Evolutionary conservation across 1,140 invertebrate genomes (phyloP).

Genomic region (Neuroterus valhalla): DNA sequence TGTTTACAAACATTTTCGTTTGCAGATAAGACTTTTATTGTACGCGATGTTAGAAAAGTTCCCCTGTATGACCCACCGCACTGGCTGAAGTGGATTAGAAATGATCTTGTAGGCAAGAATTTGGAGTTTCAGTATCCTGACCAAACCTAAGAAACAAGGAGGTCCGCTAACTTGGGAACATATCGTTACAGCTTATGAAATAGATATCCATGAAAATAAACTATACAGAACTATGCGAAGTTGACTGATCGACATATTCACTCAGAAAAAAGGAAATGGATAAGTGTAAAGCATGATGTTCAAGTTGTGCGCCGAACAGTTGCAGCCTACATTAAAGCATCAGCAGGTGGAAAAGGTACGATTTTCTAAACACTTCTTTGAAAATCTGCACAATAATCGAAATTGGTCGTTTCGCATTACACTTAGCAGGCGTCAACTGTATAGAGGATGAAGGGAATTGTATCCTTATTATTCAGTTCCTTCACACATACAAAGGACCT

Average conservation of each 20-base stretch:
- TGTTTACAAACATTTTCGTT: not conserved
- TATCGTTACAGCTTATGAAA: slow-evolving; percentile 32
- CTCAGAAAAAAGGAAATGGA: slow-evolving; percentile 31
- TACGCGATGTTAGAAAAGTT: slow-evolving; percentile 24
- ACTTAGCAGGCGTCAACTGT: too few relatives aligned
- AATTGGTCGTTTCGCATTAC: too few relatives aligned
- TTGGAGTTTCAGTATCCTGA: not conserved
- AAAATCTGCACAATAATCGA: too few relatives aligned
- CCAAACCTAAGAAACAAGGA: not conserved
- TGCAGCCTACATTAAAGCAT: not conserved
- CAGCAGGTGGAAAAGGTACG: slow-evolving; percentile 10
- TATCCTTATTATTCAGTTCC: too few relatives aligned
- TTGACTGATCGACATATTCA: slow-evolving; percentile 30
- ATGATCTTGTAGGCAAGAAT: slow-evolving; percentile 39
- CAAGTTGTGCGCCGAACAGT: slow-evolving; percentile 23
- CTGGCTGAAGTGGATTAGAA: slow-evolving; percentile 38
- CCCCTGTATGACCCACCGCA: slow-evolving; percentile 41
- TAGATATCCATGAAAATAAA: slow-evolving; percentile 32
- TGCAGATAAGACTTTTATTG: slow-evolving; percentile 35
- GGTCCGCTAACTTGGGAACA: slow-evolving; percentile 38
- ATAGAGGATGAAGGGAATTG: too few relatives aligned
- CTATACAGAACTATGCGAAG: not conserved
- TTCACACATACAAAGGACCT: too few relatives aligned
- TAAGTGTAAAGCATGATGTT: slow-evolving; percentile 33
- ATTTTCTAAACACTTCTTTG: too few relatives aligned